phyloP scores from a whole-genome alignment of 2,797 vertebrate species.

The Anguilla megastoma region DNA sequence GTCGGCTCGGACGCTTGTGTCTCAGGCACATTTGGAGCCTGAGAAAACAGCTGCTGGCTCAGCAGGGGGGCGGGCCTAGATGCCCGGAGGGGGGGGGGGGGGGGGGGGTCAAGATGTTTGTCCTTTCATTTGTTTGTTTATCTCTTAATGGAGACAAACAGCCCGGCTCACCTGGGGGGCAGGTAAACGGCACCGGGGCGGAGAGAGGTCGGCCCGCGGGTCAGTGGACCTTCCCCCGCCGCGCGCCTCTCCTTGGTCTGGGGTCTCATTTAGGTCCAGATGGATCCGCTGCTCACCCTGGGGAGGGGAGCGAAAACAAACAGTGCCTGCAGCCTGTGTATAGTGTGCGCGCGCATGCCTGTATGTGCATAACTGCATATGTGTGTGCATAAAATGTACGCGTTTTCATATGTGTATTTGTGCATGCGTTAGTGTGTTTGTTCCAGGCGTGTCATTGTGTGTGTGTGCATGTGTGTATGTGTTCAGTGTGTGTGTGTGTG shows the following conservation, averaged over 20 bases:
- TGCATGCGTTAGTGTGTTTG: background rate
- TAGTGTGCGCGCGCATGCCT: background rate
- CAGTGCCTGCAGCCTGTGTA: background rate
- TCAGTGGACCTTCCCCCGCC: background rate
- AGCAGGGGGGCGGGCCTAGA: constrained; percentile 54
- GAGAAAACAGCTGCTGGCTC: constrained; percentile 69
- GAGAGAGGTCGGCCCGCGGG: background rate
- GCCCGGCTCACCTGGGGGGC: constrained; percentile 25
- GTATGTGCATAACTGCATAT: background rate
- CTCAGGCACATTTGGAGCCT: constrained; percentile 50
- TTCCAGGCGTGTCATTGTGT: background rate
- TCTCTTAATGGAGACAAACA: constrained; percentile 45
- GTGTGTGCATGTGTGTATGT: background rate
- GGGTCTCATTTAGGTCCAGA: constrained; percentile 21
- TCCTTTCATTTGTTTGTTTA: constrained; percentile 40
- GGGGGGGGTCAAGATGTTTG: constrained; percentile 6
- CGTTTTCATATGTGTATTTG: background rate
- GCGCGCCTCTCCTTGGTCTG: background rate
- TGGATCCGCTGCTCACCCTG: background rate
- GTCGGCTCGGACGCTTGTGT: constrained; percentile 42
- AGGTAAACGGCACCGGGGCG: constrained; percentile 24
- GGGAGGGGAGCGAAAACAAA: background rate
- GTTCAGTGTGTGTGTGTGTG: constrained; percentile 10
- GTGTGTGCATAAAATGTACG: background rate
- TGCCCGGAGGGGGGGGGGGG: constrained; percentile 3